These are phyloP conservation scores for Ornithoptera alexandrae DNA, from an alignment of 2,888 invertebrate species.

Conservation along the genomic window DNA sequence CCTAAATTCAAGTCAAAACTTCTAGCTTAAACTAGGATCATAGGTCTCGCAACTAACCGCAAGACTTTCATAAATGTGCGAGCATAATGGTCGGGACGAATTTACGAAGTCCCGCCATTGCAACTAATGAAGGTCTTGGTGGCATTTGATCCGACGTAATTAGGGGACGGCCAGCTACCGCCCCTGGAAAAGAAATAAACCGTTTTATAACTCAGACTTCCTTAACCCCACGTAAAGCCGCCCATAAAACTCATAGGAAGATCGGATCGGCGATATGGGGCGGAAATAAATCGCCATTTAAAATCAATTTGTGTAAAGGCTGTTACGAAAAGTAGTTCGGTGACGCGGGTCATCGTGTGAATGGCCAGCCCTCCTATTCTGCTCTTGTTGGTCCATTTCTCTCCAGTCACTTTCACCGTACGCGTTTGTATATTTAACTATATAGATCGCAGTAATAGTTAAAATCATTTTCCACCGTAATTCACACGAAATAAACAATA, in stretches of 20 bases:
- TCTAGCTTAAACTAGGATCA: neutral
- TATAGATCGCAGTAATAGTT: neutral
- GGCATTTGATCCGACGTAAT: slow-evolving; percentile 62
- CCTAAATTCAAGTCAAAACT: neutral
- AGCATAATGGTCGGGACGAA: slow-evolving; percentile 4
- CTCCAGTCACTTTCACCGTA: slow-evolving; percentile 23
- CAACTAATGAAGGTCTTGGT: slow-evolving; percentile 52
- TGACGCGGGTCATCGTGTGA: slow-evolving; percentile 47
- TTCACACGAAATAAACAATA: neutral
- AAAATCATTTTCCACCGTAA: neutral
- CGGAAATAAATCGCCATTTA: slow-evolving; percentile 80
- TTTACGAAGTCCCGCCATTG: slow-evolving; percentile 28
- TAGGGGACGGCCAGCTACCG: slow-evolving; percentile 59
- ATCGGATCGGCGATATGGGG: slow-evolving; percentile 77
- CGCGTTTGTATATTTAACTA: slow-evolving; percentile 5
- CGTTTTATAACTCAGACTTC: slow-evolving; percentile 76
- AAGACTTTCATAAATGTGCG: neutral
- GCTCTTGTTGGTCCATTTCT: slow-evolving; percentile 35
- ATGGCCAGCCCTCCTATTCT: slow-evolving; percentile 30
- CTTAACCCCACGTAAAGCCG: slow-evolving; percentile 75
- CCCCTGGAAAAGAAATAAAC: slow-evolving; percentile 74
- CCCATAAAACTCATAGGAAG: slow-evolving; percentile 76
- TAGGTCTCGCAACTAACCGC: neutral
- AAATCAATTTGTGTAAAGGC: slow-evolving; percentile 80
- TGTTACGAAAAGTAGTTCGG: slow-evolving; percentile 63